Evolutionary conservation across 2,888 invertebrate species (phyloP).

Genomic region (Leucania comma): DNA sequence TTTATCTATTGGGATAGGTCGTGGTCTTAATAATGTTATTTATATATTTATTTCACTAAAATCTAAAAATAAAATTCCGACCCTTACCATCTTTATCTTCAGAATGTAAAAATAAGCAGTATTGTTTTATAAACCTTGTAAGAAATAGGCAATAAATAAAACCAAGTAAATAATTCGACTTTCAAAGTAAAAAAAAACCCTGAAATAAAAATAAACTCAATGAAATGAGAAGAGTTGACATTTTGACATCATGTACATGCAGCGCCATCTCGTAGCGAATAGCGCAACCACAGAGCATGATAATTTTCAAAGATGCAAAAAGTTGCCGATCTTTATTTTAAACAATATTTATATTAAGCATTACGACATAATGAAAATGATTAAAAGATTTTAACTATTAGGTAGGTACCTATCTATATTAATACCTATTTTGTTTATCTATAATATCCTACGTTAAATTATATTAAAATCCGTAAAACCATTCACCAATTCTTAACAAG

Average conservation of each 20-base stretch:
- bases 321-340: background rate
- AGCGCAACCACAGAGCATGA: constrained; percentile 66
- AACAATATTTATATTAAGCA: background rate
- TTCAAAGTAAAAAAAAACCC: background rate
- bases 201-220: background rate
- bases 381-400: no score
- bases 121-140: no score
- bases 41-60: background rate
- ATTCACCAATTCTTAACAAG: constrained; percentile 44
- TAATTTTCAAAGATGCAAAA: background rate
- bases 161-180: background rate
- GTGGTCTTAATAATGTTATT: constrained; percentile 18
- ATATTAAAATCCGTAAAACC: constrained; percentile 26
- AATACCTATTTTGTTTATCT: background rate
- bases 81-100: background rate
- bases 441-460: background rate
- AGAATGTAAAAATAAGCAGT: background rate
- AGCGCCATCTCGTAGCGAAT: constrained; percentile 83
- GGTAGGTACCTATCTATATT: no score
- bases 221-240: background rate
- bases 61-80: background rate
- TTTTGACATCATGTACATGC: background rate
- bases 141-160: background rate
- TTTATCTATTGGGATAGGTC: constrained; percentile 64
- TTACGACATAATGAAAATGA: no score